phyloP scores from a whole-genome alignment of 2,888 invertebrate species.

The Physocephala rufipes region DNA sequence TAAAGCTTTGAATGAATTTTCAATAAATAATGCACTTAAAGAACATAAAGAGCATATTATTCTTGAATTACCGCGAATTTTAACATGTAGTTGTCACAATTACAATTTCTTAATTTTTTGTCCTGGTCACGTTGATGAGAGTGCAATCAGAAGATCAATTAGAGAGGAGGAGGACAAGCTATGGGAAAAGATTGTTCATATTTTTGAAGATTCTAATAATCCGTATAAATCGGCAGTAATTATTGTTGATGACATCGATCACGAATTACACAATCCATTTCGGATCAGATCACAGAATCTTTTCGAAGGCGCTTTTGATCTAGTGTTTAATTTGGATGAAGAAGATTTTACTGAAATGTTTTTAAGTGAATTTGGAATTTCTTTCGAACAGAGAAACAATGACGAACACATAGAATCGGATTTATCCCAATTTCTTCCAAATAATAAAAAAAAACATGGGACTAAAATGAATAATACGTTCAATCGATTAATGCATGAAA shows the following conservation, averaged over 20 bases:
- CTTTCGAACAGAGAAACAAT: background rate
- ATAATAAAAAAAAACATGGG: background rate
- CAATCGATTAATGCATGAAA: background rate
- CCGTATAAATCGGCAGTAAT: slow-evolving; percentile 35
- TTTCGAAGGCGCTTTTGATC: background rate
- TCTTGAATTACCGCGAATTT: slow-evolving; percentile 39
- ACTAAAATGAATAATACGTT: background rate
- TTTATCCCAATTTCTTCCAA: background rate
- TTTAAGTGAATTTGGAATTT: no score
- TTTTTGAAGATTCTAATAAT: background rate
- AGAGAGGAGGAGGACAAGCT: slow-evolving; percentile 42
- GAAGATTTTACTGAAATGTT: no score
- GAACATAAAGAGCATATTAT: background rate
- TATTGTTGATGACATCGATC: slow-evolving; percentile 58
- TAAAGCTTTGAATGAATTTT: slow-evolving; percentile 48
- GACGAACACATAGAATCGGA: background rate
- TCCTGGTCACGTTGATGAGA: background rate
- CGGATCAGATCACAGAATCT: slow-evolving; percentile 54
- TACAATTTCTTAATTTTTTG: background rate
- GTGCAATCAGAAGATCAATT: no score
- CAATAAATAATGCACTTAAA: slow-evolving; percentile 46
- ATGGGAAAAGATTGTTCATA: slow-evolving; percentile 50
- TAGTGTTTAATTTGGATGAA: slow-evolving; percentile 25
- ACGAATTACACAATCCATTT: slow-evolving; percentile 56
- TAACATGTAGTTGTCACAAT: slow-evolving; percentile 30